A percentile compares a stretch with the other conserved stretches of the same genome.
These are phyloP conservation scores for Limnephilus marmoratus DNA, from an alignment of 2,888 invertebrate genomes.

Conservation along the genomic window DNA sequence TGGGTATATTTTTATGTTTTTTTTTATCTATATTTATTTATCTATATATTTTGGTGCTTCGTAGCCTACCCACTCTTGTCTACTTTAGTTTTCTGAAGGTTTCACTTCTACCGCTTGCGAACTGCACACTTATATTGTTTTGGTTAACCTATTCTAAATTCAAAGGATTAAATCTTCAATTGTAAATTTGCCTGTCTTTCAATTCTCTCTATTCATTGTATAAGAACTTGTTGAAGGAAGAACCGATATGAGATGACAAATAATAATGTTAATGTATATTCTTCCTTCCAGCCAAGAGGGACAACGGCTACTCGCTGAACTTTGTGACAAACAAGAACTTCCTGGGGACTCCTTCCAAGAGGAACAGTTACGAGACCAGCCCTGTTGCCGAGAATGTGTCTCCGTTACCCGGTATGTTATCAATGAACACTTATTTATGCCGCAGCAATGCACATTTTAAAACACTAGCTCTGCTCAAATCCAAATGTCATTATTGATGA, in stretches of 20 bases:
- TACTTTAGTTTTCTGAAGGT: too few relatives aligned
- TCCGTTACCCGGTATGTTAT: constrained; percentile 46
- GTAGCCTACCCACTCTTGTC: too few relatives aligned
- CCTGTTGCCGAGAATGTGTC: constrained; percentile 73
- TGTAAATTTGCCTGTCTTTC: neutral
- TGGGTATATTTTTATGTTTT: too few relatives aligned
- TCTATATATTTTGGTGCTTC: too few relatives aligned
- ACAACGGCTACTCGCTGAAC: constrained; percentile 76
- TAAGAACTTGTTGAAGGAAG: neutral
- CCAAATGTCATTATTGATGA: neutral
- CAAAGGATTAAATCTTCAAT: neutral
- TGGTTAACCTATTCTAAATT: neutral
- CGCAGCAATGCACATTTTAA: neutral
- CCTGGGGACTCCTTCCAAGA: constrained; percentile 76
- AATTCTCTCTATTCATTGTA: neutral
- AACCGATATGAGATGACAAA: neutral
- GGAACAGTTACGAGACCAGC: constrained; percentile 75
- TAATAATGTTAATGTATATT: neutral
- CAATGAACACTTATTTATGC: neutral
- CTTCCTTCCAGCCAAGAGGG: constrained; percentile 75
- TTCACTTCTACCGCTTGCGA: too few relatives aligned
- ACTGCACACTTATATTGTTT: too few relatives aligned
- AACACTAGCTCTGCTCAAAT: neutral
- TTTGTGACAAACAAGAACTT: constrained; percentile 76
- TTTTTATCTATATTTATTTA: too few relatives aligned